phyloP scores from a whole-genome alignment of 35 echinoderm and acorn worm species.

The Stichopus chloronotus region DNA sequence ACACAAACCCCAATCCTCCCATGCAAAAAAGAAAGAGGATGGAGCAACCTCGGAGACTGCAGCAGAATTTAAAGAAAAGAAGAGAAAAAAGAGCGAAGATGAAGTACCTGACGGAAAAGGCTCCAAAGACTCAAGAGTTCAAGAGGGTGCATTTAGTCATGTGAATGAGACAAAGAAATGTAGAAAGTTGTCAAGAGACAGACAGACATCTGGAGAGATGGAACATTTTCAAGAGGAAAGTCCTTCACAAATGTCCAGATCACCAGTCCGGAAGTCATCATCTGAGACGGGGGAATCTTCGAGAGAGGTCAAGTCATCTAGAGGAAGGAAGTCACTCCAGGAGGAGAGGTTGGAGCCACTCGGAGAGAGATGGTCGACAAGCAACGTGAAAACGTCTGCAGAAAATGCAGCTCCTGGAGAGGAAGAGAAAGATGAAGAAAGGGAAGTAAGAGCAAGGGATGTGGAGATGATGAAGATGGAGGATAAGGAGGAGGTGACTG shows the following conservation, averaged over 20 bases:
- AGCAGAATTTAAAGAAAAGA: slow-evolving; percentile 19
- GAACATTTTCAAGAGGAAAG: no score
- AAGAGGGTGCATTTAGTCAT: not conserved
- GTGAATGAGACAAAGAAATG: not conserved
- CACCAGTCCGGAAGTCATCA: not conserved
- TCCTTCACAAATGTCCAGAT: no score
- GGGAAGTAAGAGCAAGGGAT: not conserved
- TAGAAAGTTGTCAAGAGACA: not conserved
- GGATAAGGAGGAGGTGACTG: not conserved
- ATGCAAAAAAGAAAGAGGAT: no score
- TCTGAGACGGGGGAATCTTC: not conserved
- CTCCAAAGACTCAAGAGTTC: not conserved
- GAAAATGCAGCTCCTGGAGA: not conserved
- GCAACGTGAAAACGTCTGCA: not conserved
- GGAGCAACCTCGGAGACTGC: not conserved
- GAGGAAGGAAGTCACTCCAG: not conserved
- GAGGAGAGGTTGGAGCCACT: not conserved
- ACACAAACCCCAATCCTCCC: not conserved
- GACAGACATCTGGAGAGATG: not conserved
- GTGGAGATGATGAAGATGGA: slow-evolving; percentile 24
- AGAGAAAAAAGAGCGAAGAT: slow-evolving; percentile 7
- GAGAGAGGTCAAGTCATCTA: not conserved
- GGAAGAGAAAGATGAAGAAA: slow-evolving; percentile 12
- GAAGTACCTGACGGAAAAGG: not conserved
- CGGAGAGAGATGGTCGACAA: not conserved